Conservation (phyloP, 2,113 vertebrate species). For the Halcyon malimbica region DNA sequence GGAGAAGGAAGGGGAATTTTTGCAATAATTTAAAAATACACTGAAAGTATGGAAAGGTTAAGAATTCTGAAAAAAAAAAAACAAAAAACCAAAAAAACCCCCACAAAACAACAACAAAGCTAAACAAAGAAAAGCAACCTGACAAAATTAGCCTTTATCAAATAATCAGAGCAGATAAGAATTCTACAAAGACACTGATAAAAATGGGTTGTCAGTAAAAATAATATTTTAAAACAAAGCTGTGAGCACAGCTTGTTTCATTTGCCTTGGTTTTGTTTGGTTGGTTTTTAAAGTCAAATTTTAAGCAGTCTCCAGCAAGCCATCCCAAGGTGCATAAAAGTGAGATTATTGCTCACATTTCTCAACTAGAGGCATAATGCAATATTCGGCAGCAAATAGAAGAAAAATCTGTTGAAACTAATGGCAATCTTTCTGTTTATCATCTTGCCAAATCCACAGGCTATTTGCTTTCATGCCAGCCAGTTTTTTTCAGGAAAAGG, state of each 20-base stretch:
- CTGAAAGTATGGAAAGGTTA: conserved; percentile 51
- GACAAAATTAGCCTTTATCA: neutral
- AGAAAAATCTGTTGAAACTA: neutral
- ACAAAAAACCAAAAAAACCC: neutral
- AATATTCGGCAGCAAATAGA: neutral
- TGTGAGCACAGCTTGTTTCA: neutral
- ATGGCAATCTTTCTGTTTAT: neutral
- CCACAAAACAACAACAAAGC: neutral
- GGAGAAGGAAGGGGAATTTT: conserved; percentile 60
- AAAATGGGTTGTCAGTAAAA: neutral
- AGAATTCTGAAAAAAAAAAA: neutral
- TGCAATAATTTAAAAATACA: conserved; percentile 64
- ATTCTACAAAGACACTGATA: neutral
- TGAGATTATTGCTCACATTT: neutral
- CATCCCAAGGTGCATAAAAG: neutral
- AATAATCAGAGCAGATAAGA: neutral
- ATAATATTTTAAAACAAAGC: neutral
- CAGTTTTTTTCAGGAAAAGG: neutral
- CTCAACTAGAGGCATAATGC: neutral
- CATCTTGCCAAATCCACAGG: conserved; percentile 31
- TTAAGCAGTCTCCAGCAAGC: neutral
- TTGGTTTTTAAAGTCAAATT: neutral
- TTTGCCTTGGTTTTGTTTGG: neutral
- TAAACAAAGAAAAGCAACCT: neutral
- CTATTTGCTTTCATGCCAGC: conserved; percentile 13